Percentiles rank a stretch among this genome's conserved stretches.
Conservation (phyloP, 1,140 invertebrate species). For the Mycetomoellerius zeteki region DNA sequence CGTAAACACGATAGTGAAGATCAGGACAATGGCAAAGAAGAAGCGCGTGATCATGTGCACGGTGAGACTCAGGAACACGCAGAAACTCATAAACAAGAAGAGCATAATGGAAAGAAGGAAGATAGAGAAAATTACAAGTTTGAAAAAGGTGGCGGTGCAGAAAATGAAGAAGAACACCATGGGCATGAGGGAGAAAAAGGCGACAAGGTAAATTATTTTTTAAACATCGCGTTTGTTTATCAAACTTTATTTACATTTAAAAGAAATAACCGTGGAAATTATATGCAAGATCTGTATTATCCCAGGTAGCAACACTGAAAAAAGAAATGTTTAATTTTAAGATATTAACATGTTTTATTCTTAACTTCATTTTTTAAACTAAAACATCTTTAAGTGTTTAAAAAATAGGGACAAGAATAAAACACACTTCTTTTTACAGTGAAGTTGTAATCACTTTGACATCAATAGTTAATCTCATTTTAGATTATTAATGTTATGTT, state of each 20-base stretch:
- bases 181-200: conserved; percentile 79
- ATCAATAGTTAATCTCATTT: too few species aligned
- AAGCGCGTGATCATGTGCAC: conserved; percentile 8
- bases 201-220: conserved; percentile 78
- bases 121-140: conserved; percentile 64
- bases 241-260: too few species aligned
- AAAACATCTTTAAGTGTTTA: too few species aligned
- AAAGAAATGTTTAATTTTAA: too few species aligned
- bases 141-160: conserved; percentile 78
- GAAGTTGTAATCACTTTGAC: too few species aligned
- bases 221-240: not conserved
- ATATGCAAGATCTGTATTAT: too few species aligned
- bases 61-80: conserved; percentile 54
- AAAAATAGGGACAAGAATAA: too few species aligned
- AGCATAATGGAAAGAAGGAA: conserved; percentile 38
- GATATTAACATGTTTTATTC: too few species aligned
- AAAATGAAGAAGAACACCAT: conserved; percentile 79
- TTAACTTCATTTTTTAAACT: too few species aligned
- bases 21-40: not conserved
- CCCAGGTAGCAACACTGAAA: too few species aligned
- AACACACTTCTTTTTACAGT: too few species aligned
- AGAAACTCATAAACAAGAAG: conserved; percentile 35
- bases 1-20: not conserved
- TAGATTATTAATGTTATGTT: not conserved
- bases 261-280: too few species aligned